Percentiles rank a stretch among this genome's conserved stretches.
Evolutionary conservation across 2,888 invertebrate species (phyloP).

Genomic region (Cosmopolites sordidus): DNA sequence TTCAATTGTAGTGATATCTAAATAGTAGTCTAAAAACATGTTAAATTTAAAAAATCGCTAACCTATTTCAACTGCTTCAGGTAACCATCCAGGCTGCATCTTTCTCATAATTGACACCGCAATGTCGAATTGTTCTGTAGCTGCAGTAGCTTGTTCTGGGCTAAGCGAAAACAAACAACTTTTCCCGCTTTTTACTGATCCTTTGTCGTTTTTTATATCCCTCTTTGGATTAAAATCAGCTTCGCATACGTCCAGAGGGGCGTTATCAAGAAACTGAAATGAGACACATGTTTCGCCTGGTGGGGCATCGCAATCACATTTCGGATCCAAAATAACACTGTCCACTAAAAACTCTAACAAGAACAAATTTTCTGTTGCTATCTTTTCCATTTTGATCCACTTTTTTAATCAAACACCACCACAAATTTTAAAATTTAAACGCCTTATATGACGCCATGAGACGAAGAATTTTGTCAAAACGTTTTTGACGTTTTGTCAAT

Average conservation of each 20-base stretch:
- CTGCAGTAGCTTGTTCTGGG: constrained; percentile 52
- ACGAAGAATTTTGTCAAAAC: constrained; percentile 1
- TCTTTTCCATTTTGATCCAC: constrained; percentile 42
- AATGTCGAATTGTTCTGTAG: constrained; percentile 55
- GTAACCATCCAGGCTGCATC: constrained; percentile 58
- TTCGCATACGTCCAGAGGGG: constrained; percentile 59
- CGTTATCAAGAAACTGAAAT: constrained; percentile 57
- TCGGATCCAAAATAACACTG: constrained; percentile 42
- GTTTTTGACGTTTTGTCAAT: not conserved
- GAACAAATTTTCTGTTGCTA: constrained; percentile 57
- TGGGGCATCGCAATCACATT: constrained; percentile 41
- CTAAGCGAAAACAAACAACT: constrained; percentile 65
- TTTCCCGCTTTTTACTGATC: constrained; percentile 59
- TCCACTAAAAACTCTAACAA: constrained; percentile 63
- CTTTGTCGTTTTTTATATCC: constrained; percentile 40
- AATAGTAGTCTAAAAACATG: no score
- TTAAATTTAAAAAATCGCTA: no score
- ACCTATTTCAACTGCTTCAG: constrained; percentile 57
- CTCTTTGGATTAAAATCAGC: constrained; percentile 50
- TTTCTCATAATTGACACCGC: constrained; percentile 57
- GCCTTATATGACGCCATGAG: not conserved
- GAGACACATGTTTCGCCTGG: constrained; percentile 57
- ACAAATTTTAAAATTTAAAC: not conserved
- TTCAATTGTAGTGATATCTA: no score
- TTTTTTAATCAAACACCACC: not conserved